Evolutionary conservation across 2,888 invertebrate species (phyloP).

Genomic region (Trissolcus japonicus): DNA sequence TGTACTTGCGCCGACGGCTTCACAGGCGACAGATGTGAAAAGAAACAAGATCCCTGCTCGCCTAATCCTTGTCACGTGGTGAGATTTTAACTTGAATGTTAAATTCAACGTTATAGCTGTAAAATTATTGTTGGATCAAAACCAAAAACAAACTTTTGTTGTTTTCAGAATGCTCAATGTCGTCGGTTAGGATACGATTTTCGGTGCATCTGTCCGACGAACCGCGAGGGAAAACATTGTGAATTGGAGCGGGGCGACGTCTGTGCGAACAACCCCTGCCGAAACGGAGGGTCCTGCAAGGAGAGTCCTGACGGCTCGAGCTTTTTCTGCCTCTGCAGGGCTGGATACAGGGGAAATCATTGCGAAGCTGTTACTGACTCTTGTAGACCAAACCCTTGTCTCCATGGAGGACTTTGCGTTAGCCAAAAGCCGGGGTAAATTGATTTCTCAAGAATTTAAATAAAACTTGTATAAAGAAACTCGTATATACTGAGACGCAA

Average conservation of each 20-base stretch:
- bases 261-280: conserved; percentile 90
- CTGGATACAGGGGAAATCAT: conserved; percentile 92
- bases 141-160: not conserved
- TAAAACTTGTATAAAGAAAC: not conserved
- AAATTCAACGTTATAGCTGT: not conserved
- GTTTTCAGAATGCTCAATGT: conserved; percentile 85
- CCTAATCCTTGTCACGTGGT: conserved; percentile 88
- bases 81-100: conserved; percentile 14
- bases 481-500: not conserved
- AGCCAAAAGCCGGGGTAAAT: conserved; percentile 89
- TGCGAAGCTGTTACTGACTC: conserved; percentile 93
- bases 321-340: conserved; percentile 93
- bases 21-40: conserved; percentile 88
- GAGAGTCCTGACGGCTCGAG: conserved; percentile 91
- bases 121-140: not conserved
- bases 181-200: conserved; percentile 89
- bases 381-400: conserved; percentile 94
- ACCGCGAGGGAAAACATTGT: conserved; percentile 89
- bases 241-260: conserved; percentile 90
- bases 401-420: conserved; percentile 91
- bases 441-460: not conserved
- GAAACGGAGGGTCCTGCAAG: conserved; percentile 93
- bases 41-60: conserved; percentile 92
- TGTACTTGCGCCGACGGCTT: conserved; percentile 92
- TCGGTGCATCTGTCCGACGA: conserved; percentile 87